Percentiles rank a stretch among this genome's conserved stretches.
phyloP scores from a whole-genome alignment of 2,797 vertebrate species.

The Rhynchonycteris naso region DNA sequence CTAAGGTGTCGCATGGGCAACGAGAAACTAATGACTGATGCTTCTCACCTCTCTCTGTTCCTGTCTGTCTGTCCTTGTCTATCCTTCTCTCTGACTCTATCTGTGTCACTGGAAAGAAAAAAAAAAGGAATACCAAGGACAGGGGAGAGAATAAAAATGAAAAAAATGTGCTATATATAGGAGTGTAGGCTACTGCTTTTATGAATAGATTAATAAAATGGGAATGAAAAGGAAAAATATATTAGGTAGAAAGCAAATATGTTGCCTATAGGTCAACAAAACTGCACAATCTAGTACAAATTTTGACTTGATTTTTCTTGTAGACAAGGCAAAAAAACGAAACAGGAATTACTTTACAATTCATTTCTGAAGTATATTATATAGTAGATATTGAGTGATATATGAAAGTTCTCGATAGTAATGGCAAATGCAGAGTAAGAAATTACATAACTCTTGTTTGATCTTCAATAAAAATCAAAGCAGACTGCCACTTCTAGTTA shows the following conservation, averaged over 20 bases:
- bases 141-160: background rate
- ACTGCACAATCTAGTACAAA: conserved; percentile 9
- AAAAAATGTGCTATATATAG: background rate
- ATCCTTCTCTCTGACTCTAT: no score
- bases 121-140: background rate
- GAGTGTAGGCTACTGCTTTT: background rate
- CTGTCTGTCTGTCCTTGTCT: no score
- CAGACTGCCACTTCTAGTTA: background rate
- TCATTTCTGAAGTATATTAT: conserved; percentile 37
- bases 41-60: no score
- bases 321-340: conserved; percentile 22
- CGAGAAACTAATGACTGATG: no score
- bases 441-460: conserved; percentile 3
- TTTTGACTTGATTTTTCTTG: conserved; percentile 35
- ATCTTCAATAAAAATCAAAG: conserved; percentile 8
- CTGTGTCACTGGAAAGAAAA: no score
- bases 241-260: conserved; percentile 3
- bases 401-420: conserved; percentile 2
- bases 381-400: background rate
- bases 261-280: background rate
- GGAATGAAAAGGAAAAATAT: background rate
- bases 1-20: no score
- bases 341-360: conserved; percentile 25
- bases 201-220: conserved; percentile 26
- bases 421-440: conserved; percentile 24